Conservation (phyloP, 1,140 invertebrate genomes). For the Dinoponera quadriceps region DNA sequence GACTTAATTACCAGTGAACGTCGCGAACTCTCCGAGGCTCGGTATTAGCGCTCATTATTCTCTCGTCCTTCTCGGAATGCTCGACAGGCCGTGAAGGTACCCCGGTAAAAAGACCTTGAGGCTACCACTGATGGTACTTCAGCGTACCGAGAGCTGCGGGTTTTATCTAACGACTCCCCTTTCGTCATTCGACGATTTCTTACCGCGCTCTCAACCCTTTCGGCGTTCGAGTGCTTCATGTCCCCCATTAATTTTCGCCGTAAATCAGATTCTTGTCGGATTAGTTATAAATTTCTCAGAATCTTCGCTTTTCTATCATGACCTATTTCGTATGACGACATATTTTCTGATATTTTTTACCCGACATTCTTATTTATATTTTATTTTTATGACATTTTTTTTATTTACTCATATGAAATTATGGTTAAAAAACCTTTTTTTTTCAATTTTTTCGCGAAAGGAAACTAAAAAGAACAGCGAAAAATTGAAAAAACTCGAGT, state of each 20-base stretch:
- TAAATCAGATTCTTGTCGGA: slow-evolving; percentile 16
- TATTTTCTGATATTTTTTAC: too few species aligned
- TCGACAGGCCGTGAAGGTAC: slow-evolving; percentile 65
- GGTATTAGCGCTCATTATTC: slow-evolving; percentile 59
- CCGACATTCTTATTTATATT: too few species aligned
- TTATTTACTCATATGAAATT: too few species aligned
- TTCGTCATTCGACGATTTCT: slow-evolving; percentile 35
- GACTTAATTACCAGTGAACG: slow-evolving; percentile 55
- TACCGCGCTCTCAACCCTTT: background rate
- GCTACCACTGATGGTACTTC: slow-evolving; percentile 29
- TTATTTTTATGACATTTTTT: too few species aligned
- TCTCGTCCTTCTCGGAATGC: slow-evolving; percentile 66
- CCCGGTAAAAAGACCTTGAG: slow-evolving; percentile 61
- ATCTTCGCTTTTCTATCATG: background rate
- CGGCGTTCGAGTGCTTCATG: background rate
- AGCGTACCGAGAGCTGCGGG: slow-evolving; percentile 37
- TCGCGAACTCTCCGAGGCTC: slow-evolving; percentile 8
- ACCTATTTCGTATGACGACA: too few species aligned
- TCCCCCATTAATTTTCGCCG: background rate
- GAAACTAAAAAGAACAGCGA: too few species aligned
- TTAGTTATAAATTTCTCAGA: background rate
- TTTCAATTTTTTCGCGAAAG: too few species aligned
- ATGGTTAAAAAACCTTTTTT: too few species aligned
- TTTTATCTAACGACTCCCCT: slow-evolving; percentile 35
- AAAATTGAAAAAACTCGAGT: too few species aligned